A percentile compares a stretch with the other conserved stretches of the same genome.
Conservation (phyloP, 2,888 invertebrate genomes). For the Icerya purchasi region DNA sequence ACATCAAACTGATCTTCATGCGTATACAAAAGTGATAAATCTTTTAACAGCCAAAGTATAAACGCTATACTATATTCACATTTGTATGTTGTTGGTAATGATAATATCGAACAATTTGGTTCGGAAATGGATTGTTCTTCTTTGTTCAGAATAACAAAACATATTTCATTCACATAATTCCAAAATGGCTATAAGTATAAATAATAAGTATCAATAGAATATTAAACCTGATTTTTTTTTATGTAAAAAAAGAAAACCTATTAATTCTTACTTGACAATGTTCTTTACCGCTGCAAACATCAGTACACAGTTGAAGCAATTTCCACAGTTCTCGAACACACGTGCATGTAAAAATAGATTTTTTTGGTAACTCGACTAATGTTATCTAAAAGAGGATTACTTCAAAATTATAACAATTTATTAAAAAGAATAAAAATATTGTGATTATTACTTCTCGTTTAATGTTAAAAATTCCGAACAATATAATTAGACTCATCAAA, state of each 20-base stretch:
- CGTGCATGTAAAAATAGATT: slow-evolving; percentile 33
- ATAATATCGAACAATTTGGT: neutral
- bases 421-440: too few relatives aligned
- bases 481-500: too few relatives aligned
- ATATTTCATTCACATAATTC: neutral
- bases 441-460: too few relatives aligned
- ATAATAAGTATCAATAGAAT: too few relatives aligned
- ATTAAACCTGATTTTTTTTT: too few relatives aligned
- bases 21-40: slow-evolving; percentile 21
- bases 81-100: neutral
- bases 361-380: slow-evolving; percentile 26
- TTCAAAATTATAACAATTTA: too few relatives aligned
- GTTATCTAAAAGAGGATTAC: slow-evolving; percentile 23
- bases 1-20: too few relatives aligned
- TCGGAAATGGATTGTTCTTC: neutral
- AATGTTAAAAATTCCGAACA: too few relatives aligned
- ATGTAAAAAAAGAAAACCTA: too few relatives aligned
- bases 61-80: slow-evolving; percentile 5
- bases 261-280: neutral
- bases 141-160: neutral
- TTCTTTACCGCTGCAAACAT: slow-evolving; percentile 22
- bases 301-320: slow-evolving; percentile 28
- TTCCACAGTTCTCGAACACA: slow-evolving; percentile 37
- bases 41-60: slow-evolving; percentile 8
- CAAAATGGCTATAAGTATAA: neutral